A percentile compares a stretch with the other conserved stretches of the same genome.
phyloP scores from a whole-genome alignment of 2,113 vertebrate species.

The Thryonomys swinderianus region DNA sequence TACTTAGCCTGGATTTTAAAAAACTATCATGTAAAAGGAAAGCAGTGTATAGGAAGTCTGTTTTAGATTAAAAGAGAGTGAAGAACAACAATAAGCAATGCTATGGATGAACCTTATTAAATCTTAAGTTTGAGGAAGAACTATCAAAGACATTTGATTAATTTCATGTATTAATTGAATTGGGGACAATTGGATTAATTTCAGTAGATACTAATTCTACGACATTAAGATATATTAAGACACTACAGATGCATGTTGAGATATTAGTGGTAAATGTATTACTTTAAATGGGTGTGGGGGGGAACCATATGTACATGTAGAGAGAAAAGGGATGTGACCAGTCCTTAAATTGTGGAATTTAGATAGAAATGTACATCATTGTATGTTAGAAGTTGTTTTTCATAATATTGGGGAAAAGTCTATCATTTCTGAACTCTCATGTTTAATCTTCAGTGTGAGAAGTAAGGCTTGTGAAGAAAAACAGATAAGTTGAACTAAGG shows the following conservation, averaged over 20 bases:
- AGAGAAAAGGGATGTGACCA: not conserved
- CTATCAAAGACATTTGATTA: not conserved
- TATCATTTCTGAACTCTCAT: not conserved
- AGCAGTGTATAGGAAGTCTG: not conserved
- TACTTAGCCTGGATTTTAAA: not conserved
- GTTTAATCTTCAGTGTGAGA: conserved; percentile 48
- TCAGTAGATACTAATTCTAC: not conserved
- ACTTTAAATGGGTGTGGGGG: not conserved
- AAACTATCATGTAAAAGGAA: conserved; percentile 11
- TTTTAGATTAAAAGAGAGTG: conserved; percentile 39
- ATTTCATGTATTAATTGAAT: not conserved
- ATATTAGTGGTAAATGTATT: not conserved
- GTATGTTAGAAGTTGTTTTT: conserved; percentile 51
- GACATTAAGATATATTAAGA: not conserved
- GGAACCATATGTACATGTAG: not conserved
- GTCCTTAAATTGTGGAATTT: conserved; percentile 26
- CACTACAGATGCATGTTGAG: not conserved
- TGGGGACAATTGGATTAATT: not conserved
- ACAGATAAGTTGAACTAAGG: not conserved
- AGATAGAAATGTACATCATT: not conserved
- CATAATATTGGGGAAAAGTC: not conserved
- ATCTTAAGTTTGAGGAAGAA: not conserved
- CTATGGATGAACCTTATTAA: not conserved
- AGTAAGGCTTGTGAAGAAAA: conserved; percentile 26
- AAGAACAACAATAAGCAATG: not conserved